A percentile compares a stretch with the other conserved stretches of the same genome.
Evolutionary conservation across 2,113 vertebrate genomes (phyloP).

Genomic region (Dipodomys merriami): DNA sequence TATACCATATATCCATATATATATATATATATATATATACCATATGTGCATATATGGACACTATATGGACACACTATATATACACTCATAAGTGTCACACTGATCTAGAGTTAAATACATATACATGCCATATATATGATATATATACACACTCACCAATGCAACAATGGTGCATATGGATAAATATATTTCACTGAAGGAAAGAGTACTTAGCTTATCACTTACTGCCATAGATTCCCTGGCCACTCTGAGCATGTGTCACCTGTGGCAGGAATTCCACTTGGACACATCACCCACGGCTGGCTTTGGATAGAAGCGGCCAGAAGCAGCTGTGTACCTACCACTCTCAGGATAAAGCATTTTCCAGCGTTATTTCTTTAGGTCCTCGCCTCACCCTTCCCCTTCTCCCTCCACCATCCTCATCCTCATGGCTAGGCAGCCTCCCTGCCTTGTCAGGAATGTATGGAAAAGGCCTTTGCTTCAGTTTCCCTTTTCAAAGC

Average conservation of each 20-base stretch:
- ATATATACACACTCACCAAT: no score
- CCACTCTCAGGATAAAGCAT: background rate
- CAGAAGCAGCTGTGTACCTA: background rate
- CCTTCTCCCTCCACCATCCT: background rate
- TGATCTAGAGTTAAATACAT: no score
- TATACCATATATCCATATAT: no score
- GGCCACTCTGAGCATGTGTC: background rate
- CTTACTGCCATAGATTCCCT: background rate
- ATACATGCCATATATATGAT: no score
- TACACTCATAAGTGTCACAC: no score
- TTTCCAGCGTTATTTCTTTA: background rate
- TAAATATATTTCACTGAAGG: background rate
- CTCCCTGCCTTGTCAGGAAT: constrained; percentile 65
- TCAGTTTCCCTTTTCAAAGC: constrained; percentile 22
- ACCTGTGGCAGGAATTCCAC: background rate
- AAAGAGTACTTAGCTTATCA: background rate
- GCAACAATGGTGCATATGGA: background rate
- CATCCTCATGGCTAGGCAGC: background rate
- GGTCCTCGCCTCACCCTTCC: constrained; percentile 46
- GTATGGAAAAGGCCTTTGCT: constrained; percentile 28
- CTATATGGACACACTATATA: no score
- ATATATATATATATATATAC: no score
- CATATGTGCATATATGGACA: no score
- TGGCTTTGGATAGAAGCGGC: background rate
- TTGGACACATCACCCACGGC: background rate